These are phyloP conservation scores for Tribolium freemani DNA, from an alignment of 2,888 invertebrate species.

Conservation along the genomic window DNA sequence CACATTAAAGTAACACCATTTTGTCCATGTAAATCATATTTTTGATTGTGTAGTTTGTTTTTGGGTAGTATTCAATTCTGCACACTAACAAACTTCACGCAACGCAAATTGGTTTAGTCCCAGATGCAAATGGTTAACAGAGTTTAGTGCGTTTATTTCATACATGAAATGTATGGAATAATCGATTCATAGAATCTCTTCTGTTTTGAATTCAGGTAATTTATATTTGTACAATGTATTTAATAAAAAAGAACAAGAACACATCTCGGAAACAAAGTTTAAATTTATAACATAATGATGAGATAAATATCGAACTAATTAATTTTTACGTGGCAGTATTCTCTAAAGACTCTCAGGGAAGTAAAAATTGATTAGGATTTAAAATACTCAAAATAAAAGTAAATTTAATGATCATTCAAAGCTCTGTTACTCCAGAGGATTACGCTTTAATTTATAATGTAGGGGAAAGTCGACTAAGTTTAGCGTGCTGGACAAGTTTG, in stretches of 20 bases:
- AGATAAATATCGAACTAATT: too few species aligned
- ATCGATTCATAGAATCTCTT: background rate
- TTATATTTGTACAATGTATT: too few species aligned
- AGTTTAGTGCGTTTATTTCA: background rate
- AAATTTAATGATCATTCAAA: background rate
- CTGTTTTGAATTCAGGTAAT: background rate
- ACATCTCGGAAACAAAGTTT: too few species aligned
- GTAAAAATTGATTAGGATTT: background rate
- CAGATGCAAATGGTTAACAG: background rate
- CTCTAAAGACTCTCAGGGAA: background rate
- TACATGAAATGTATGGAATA: background rate
- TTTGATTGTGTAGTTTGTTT: background rate
- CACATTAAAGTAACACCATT: background rate
- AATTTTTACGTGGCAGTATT: too few species aligned
- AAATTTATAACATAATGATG: too few species aligned
- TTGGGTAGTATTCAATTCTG: background rate
- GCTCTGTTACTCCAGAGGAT: background rate
- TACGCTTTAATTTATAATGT: background rate
- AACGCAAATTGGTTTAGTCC: background rate
- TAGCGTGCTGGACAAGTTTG: background rate
- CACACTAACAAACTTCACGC: background rate
- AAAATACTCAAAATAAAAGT: background rate
- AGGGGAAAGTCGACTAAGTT: background rate
- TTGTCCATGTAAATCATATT: background rate
- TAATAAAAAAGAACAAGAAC: too few species aligned